Conservation (phyloP, 2,797 vertebrate species). For the Rhynchotus rufescens region DNA sequence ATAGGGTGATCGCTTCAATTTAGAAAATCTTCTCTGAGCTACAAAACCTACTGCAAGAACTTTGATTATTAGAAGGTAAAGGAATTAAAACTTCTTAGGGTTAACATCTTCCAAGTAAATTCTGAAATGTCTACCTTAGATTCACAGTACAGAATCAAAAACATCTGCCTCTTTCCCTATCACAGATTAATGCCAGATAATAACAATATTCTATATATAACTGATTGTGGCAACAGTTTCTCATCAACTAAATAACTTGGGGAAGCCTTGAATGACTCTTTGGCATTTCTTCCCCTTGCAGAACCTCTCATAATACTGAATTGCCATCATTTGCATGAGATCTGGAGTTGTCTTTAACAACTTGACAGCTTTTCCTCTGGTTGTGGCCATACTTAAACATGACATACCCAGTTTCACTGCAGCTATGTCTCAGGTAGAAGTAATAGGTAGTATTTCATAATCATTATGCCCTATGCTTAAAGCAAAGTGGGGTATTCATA, state of each 20-base stretch:
- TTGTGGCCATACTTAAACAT: no score
- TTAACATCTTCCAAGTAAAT: neutral
- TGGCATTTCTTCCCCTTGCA: neutral
- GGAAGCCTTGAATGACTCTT: neutral
- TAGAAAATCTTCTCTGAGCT: neutral
- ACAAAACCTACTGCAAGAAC: neutral
- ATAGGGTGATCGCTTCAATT: neutral
- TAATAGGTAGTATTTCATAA: no score
- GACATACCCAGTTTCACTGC: no score
- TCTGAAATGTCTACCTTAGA: neutral
- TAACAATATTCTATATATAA: neutral
- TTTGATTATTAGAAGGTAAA: neutral
- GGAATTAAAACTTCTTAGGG: neutral
- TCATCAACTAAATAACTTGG: neutral
- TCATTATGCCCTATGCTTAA: no score
- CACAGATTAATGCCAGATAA: neutral
- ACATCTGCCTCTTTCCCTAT: neutral
- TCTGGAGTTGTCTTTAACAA: neutral
- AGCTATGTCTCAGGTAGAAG: no score
- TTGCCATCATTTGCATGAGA: neutral
- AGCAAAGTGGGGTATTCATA: neutral
- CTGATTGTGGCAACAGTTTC: neutral
- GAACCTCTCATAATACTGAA: neutral
- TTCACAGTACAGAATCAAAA: neutral
- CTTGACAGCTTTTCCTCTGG: neutral